Evolutionary conservation across 1,140 invertebrate species (phyloP).

Genomic region (Octopus sinensis): DNA sequence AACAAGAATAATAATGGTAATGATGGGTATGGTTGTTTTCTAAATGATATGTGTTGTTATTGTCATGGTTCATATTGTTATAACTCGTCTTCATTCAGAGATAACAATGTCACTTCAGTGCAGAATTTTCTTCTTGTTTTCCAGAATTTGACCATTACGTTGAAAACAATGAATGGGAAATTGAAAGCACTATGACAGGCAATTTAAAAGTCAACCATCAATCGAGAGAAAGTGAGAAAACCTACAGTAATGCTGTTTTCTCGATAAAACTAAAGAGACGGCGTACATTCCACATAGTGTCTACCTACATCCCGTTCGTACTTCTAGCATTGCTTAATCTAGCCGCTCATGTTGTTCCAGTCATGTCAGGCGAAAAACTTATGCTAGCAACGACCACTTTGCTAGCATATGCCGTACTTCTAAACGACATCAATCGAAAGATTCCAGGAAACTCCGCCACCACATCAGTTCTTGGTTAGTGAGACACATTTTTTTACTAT

Average conservation of each 20-base stretch:
- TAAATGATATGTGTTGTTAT: too few species aligned
- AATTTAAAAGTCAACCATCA: not conserved
- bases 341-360: not conserved
- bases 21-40: too few species aligned
- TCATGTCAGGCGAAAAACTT: slow-evolving; percentile 7
- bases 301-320: slow-evolving; percentile 12
- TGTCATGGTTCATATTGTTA: too few species aligned
- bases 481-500: not conserved
- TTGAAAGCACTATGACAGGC: not conserved
- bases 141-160: slow-evolving; percentile 6
- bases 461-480: slow-evolving; percentile 4
- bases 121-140: not conserved
- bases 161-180: not conserved
- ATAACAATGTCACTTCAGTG: too few species aligned
- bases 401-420: not conserved
- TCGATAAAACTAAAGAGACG: not conserved
- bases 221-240: not conserved
- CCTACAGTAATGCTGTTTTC: not conserved
- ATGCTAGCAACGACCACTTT: not conserved
- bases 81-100: too few species aligned
- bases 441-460: not conserved
- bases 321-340: not conserved
- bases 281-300: not conserved
- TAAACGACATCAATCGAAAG: not conserved
- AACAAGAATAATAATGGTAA: too few species aligned